Evolutionary conservation across 2,797 vertebrate genomes (phyloP), one percentile per base, ranked within the genome.

Genomic region (Oryzias sinensis): DNA sequence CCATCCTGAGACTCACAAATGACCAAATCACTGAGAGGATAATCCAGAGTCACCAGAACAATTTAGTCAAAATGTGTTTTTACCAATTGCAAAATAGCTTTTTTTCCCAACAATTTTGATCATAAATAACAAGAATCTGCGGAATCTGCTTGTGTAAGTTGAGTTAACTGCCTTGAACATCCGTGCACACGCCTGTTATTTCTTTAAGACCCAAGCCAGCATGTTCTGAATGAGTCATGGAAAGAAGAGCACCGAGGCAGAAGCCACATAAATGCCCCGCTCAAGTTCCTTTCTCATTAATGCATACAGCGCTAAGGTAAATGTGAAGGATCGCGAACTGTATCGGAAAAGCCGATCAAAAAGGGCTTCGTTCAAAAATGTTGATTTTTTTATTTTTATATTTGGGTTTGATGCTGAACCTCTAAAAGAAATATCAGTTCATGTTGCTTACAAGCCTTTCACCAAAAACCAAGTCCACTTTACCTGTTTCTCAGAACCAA

Each of bases 221-320:
- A 16, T 53, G 68, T 74, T 71, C 67, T 70, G 57, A 79, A 77
- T 73, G 73, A 84, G 58, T 80, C 76, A 83, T 60, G 70, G 79
- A 81, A 84, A 63, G 72, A 71, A 82, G 85, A 54, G 61, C 68
- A 58, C 16, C 9, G 50, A 76, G 70, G 75, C 76, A 76, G 70
- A 88, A 82, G 69, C 65, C 62, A 61, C 68, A 76, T 62, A 55
- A 71, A 74, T 72, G 69, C 52, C 70, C 74, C n/a, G 64, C 63
- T 73, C 75, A 62, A 62, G 8, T 49, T 16, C 61, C 61, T 46
- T 54, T 47, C 40, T 67, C 52, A 41, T 59, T 80, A 65, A 76
- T 63, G 67, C 60, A n/a, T 72, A 44, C 18, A 52, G 6, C 49
- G 5, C 20, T 13, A 6, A 74, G 68, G 41, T 22, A 24, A 52